These are phyloP conservation scores for Homarus americanus DNA, from an alignment of 1,140 invertebrate species.

Conservation along the genomic window DNA sequence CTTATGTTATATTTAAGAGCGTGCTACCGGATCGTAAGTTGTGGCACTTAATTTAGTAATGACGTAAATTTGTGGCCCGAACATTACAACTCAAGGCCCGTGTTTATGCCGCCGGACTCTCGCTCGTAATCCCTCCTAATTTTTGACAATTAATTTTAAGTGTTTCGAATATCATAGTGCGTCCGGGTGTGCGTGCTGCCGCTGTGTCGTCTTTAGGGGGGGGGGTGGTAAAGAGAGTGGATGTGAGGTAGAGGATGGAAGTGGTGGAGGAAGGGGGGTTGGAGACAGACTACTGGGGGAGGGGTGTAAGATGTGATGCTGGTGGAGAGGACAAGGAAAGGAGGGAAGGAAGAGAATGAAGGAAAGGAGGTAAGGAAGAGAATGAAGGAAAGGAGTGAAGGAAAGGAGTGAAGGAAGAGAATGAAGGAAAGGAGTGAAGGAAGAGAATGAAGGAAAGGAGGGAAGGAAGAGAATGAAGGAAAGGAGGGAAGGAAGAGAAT, in stretches of 20 bases:
- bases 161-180: neutral
- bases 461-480: too few relatives aligned
- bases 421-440: neutral
- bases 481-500: neutral
- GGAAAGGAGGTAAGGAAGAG: neutral
- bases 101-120: neutral
- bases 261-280: neutral
- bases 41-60: slow-evolving; percentile 5
- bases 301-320: neutral
- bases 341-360: neutral
- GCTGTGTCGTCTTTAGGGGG: neutral
- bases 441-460: neutral
- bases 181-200: neutral
- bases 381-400: neutral
- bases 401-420: neutral
- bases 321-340: too few relatives aligned
- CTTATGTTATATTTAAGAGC: neutral
- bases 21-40: neutral
- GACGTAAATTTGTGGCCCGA: slow-evolving; percentile 9
- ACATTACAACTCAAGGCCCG: neutral
- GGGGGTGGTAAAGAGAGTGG: neutral
- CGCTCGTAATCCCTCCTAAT: slow-evolving; percentile 6
- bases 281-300: too few relatives aligned
- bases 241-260: neutral
- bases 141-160: slow-evolving; percentile 17